Percentiles rank a stretch among this genome's conserved stretches.
These are phyloP conservation scores for Eupsittula cactorum DNA, from an alignment of 2,113 vertebrate species.

Conservation along the genomic window DNA sequence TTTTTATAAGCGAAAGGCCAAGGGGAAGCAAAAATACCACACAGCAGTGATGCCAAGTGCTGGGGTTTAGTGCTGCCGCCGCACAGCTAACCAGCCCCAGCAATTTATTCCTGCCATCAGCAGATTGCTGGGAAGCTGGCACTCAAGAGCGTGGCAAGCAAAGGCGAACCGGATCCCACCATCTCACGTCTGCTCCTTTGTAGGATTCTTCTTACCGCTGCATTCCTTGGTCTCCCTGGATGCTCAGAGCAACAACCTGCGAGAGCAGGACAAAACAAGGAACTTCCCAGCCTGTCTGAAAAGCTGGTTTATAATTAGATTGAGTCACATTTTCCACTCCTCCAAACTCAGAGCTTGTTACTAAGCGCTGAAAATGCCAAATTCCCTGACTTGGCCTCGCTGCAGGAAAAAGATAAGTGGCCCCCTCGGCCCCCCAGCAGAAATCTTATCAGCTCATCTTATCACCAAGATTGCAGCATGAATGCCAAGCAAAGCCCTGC, in stretches of 20 bases:
- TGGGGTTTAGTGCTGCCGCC: slow-evolving; percentile 17
- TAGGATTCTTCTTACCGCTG: not conserved
- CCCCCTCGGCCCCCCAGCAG: not conserved
- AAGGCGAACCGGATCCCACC: not conserved
- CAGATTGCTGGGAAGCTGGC: slow-evolving; percentile 38
- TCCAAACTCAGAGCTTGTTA: slow-evolving; percentile 49
- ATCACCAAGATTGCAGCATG: not conserved
- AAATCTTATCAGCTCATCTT: slow-evolving; percentile 47
- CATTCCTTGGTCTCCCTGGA: not conserved
- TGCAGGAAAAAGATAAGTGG: slow-evolving; percentile 49
- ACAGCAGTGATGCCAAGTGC: slow-evolving; percentile 28
- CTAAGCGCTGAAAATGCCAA: slow-evolving; percentile 37
- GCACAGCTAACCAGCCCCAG: not conserved
- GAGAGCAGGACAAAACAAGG: slow-evolving; percentile 41
- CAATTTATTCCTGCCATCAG: slow-evolving; percentile 55
- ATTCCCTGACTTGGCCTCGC: not conserved
- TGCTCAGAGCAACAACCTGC: not conserved
- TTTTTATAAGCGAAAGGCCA: slow-evolving; percentile 44
- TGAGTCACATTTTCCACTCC: slow-evolving; percentile 61
- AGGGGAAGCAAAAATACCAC: slow-evolving; percentile 50
- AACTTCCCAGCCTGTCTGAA: slow-evolving; percentile 30
- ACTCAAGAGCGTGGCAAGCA: not conserved
- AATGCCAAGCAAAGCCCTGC: slow-evolving; percentile 2
- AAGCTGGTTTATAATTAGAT: slow-evolving; percentile 58
- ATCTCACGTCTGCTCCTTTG: not conserved